Evolutionary conservation across 2,888 invertebrate genomes (phyloP), one percentile per base, ranked within the genome.

Genomic region (Dysmachus trigonus): DNA sequence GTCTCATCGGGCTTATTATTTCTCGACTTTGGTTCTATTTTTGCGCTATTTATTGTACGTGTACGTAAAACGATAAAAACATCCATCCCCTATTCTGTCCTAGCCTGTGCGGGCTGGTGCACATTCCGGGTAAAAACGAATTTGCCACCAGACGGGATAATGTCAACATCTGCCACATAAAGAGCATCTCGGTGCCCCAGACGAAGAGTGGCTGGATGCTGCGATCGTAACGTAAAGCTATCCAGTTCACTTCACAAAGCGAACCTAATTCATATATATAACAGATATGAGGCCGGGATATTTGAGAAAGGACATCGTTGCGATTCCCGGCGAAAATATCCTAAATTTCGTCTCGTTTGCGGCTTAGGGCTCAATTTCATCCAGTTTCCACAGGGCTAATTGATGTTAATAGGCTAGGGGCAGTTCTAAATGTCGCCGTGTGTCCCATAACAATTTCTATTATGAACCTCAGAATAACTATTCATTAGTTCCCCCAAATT

Each of bases 111-210:
- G 22, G 53, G 22, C 71, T 82, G 27, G 33, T 62, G 33, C 15
- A 35, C 53, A 82, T 71, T 82, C 62, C 62, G 73, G 74, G 62
- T 51, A 53, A 77, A 71, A 74, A 84, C 81, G 82, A 87, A 71
- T 86, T 86, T 77, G 41, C 76, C 62, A 38, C 35, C 77, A 86
- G 83, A 86, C 87, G 83, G 87, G 82, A 86, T 87, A 86, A 87
- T 86, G 87, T 87, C 85, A 87, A 83, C 87, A 86, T 30, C 76
- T 87, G 87, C 86, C 86, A 84, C 51, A 86, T 86, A 33, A 82
- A 82, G 18, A 35, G 35, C 82, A 62, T 62, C 35, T 51, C 30
- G 33, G 35, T 6, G 31, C 18, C 22, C 22, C 53, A 82, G 35
- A 31, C n/a, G 18, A 5, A 33, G 30, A 30, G 1, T 27, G 77